These are phyloP conservation scores for Porites rus DNA, from an alignment of 92 coral and sea anemone genomes.

Conservation along the genomic window DNA sequence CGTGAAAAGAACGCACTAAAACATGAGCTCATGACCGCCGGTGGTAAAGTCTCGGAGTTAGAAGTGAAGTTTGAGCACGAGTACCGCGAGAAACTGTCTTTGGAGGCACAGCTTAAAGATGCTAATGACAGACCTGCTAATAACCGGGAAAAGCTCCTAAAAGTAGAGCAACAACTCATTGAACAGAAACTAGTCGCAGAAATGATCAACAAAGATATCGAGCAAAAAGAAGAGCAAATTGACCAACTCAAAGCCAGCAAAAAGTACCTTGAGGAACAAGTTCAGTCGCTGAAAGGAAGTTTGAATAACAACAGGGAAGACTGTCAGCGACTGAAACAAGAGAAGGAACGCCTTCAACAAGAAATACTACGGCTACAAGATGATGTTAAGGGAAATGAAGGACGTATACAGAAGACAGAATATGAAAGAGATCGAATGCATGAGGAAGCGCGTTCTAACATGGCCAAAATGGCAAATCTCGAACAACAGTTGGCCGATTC, in stretches of 20 bases:
- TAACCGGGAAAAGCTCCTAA: slow-evolving; percentile 86
- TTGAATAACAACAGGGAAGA: slow-evolving; percentile 86
- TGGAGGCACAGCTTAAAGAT: slow-evolving; percentile 89
- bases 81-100: slow-evolving; percentile 88
- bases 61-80: slow-evolving; percentile 95
- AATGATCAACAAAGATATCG: slow-evolving; percentile 75
- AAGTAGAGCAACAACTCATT: slow-evolving; percentile 88
- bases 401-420: slow-evolving; percentile 76
- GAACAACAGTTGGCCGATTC: slow-evolving; percentile 83
- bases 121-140: slow-evolving; percentile 73
- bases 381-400: slow-evolving; percentile 68
- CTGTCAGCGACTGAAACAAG: slow-evolving; percentile 85
- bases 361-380: slow-evolving; percentile 82
- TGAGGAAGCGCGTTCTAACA: slow-evolving; percentile 71
- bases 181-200: slow-evolving; percentile 82
- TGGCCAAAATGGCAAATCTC: slow-evolving; percentile 67
- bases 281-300: slow-evolving; percentile 79
- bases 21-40: slow-evolving; percentile 75
- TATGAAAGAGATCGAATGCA: slow-evolving; percentile 86
- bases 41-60: slow-evolving; percentile 84
- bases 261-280: slow-evolving; percentile 85
- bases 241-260: slow-evolving; percentile 86
- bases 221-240: slow-evolving; percentile 81
- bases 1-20: slow-evolving; percentile 83
- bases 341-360: slow-evolving; percentile 82